phyloP scores from a whole-genome alignment of 2,888 invertebrate species.

The Chrysodeixis includens region DNA sequence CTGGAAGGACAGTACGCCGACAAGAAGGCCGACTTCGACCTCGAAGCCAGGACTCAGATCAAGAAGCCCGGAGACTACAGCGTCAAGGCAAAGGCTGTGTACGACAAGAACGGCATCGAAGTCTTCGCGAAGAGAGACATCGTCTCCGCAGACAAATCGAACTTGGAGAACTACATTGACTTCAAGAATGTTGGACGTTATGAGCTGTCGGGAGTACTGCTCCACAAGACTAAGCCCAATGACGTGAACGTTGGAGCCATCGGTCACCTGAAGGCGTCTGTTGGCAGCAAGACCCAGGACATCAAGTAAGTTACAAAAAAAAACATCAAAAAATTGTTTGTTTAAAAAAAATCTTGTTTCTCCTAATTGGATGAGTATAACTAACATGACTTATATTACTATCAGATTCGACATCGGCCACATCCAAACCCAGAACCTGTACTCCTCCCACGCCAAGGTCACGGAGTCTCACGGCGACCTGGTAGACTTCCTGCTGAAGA shows the following conservation, averaged over 20 bases:
- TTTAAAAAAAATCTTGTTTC: too few species aligned
- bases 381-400: too few species aligned
- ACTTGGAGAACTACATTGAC: constrained; percentile 89
- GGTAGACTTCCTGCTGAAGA: constrained; percentile 88
- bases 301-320: constrained; percentile 85
- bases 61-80: constrained; percentile 83
- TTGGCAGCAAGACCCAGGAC: constrained; percentile 87
- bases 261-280: constrained; percentile 86
- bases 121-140: constrained; percentile 89
- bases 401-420: constrained; percentile 84
- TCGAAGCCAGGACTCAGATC: constrained; percentile 86
- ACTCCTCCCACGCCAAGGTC: constrained; percentile 88
- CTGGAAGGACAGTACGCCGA: constrained; percentile 89
- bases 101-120: constrained; percentile 79
- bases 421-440: constrained; percentile 77
- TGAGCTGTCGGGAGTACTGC: constrained; percentile 89
- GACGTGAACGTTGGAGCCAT: constrained; percentile 89
- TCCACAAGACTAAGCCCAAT: constrained; percentile 87
- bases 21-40: constrained; percentile 89
- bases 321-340: too few species aligned
- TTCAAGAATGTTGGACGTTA: constrained; percentile 90
- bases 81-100: constrained; percentile 71
- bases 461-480: constrained; percentile 81
- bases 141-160: constrained; percentile 88
- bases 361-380: too few species aligned